Evolutionary conservation across 2,797 vertebrate genomes (phyloP), one percentile per base, ranked within the genome.

Genomic region (Adelosebastes latens): DNA sequence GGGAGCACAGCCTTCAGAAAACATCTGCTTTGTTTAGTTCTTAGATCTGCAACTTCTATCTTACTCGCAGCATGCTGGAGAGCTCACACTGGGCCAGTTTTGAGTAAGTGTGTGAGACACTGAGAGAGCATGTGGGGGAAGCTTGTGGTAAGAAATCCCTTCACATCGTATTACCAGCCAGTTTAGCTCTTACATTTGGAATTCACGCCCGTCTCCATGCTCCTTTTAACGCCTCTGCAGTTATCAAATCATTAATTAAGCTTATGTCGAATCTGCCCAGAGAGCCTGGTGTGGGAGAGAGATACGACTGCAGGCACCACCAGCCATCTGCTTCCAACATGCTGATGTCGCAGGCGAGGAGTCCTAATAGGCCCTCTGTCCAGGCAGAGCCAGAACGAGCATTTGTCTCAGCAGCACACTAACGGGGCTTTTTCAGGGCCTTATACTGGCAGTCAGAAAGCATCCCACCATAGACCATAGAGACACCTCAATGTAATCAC

Each of bases 241-340:
- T 91, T 89, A 93, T 92, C 82, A 91, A 81, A 90, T 86, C 68
- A 79, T 90, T 91, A 93, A 94, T 93, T 94, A 94, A 89, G 85
- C 88, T 84, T 72, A 72, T 86, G 85, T 82, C 67, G 66, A 90
- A 88, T 86, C 84, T 72, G 84, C 82, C 81, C 77, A 72, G 77
- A 82, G 84, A 87, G 84, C 65, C 67, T 62, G 59, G 77, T 71
- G 86, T 80, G 69, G 78, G 77, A 83, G 81, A 79, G 74, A 78
- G 75, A 82, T 83, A 82, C 16, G 65, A 84, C 79, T 69, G 32
- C 75, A 65, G 65, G 81, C 80, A 63, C 25, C 67, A 69, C 53
- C 84, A 76, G 74, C 81, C 87, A 80, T 88, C 89, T 92, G 90
- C 83, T 88, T 80, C 77, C 75, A 86, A 77, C 68, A 79, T 61